Base-by-base conservation (phyloP, 2,888 invertebrate genomes). In the Chymomyza procnemis region DNA sequence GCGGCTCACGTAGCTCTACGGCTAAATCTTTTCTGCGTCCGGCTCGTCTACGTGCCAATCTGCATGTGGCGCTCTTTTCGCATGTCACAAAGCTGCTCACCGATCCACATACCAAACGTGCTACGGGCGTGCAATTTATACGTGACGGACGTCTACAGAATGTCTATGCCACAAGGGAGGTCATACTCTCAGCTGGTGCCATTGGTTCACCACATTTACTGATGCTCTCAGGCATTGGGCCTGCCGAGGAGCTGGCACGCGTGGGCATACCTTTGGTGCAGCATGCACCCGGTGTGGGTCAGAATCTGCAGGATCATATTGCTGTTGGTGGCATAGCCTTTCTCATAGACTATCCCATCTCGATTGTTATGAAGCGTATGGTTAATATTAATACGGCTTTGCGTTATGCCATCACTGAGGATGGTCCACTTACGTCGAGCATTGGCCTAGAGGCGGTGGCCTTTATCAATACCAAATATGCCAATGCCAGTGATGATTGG, bases 181-280 rank as follows among this genome's bases (percentile, higher is more conserved):
- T 91, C 0, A 88, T 91, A 26, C 68, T 91, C 1, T 72, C 91
- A 1, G 97, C 96, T 0, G 99, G 99, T 0, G 95, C 99, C 0
- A 95, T 99, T 69, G 97, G 95, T 75, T 94, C 96, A 0, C 98
- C 99, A 0, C 99, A 99, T 83, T 89, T 99, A 9, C 92, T 99
- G 66, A 95, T 99, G 96, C 92, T 99, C 2, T 95, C 94, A 34
- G 99, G 99, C 0, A 92, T 99, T 2, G 97, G 97, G 1, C 96
- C 96, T 0, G 92, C 92, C 21, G 90, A 93, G n/a, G 95, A 97
- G 87, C 91, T 97, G 3, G 89, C 92, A 71, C 93, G 95, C 75
- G 92, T 95, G 9, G 95, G 95, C 0, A 93, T 97, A 58, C 93
- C 94, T 0, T 93, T 96, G 50, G 92, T 97, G 4, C 93, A 94